These are phyloP conservation scores for Mycetomoellerius zeteki DNA, from an alignment of 1,140 invertebrate genomes.

Conservation along the genomic window DNA sequence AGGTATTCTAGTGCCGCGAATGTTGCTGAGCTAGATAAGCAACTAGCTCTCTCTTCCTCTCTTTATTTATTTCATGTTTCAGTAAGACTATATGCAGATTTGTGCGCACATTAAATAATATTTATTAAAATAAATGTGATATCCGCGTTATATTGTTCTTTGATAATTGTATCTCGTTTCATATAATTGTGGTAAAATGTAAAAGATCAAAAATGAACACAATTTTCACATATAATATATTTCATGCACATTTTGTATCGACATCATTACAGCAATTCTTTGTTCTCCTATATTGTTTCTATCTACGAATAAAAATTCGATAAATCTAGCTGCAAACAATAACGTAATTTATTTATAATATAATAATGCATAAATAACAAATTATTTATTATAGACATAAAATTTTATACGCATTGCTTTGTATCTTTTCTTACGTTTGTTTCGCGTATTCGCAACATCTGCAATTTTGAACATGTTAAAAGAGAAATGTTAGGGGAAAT, in stretches of 20 bases:
- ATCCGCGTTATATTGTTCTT: neutral
- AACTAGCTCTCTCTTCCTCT: neutral
- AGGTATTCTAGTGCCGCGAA: constrained; percentile 17
- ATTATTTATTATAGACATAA: neutral
- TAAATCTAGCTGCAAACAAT: constrained; percentile 15
- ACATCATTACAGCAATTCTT: neutral
- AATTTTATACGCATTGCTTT: neutral
- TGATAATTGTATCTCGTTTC: constrained; percentile 1
- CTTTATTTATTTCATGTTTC: constrained; percentile 19
- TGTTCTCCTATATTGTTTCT: neutral
- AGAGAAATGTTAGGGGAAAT: neutral
- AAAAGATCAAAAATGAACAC: neutral
- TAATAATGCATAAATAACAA: constrained; percentile 11
- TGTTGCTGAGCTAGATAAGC: constrained; percentile 22
- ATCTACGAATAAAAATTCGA: constrained; percentile 11
- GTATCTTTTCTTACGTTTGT: neutral
- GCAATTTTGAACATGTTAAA: constrained; percentile 15
- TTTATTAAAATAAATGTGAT: constrained; percentile 12
- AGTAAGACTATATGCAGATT: neutral
- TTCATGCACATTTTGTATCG: neutral
- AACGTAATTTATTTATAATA: neutral
- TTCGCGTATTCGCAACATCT: neutral
- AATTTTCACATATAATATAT: neutral
- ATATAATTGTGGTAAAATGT: constrained; percentile 26
- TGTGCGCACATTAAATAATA: constrained; percentile 4